Conservation (phyloP, 2,797 vertebrate species). For the Ceryle rudis region DNA sequence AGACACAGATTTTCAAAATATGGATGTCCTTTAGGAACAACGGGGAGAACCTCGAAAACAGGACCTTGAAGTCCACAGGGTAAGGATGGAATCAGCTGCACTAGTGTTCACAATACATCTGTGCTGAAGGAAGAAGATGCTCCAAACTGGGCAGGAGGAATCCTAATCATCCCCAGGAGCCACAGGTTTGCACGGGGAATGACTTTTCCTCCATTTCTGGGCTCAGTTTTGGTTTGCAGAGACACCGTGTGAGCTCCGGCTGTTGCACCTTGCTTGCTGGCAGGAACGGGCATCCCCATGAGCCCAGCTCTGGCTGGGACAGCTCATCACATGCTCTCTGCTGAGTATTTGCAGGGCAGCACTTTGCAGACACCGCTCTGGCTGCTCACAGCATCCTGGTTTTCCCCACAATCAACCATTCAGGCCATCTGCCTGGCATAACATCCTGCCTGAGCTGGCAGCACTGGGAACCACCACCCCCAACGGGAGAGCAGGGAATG, state of each 20-base stretch:
- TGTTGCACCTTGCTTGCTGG: rapidly evolving
- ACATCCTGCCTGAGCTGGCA: neutral
- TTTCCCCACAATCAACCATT: neutral
- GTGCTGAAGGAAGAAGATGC: rapidly evolving
- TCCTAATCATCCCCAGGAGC: rapidly evolving
- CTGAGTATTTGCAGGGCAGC: neutral
- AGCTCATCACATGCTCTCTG: rapidly evolving
- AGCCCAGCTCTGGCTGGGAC: rapidly evolving
- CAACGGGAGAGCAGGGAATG: neutral
- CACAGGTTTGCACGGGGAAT: rapidly evolving
- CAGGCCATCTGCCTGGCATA: neutral
- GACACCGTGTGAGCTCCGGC: rapidly evolving
- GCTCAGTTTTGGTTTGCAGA: neutral
- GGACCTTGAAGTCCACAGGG: neutral
- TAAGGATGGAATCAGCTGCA: neutral
- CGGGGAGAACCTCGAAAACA: neutral
- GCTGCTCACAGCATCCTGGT: neutral
- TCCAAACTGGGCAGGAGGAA: rapidly evolving
- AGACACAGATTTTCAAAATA: neutral
- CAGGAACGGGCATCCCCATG: neutral
- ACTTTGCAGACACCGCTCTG: neutral
- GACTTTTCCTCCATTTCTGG: neutral
- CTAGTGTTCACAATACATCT: rapidly evolving
- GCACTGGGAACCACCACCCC: neutral
- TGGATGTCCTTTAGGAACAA: neutral